phyloP scores from a whole-genome alignment of 2,797 vertebrate species.

The Trematomus bernacchii region DNA sequence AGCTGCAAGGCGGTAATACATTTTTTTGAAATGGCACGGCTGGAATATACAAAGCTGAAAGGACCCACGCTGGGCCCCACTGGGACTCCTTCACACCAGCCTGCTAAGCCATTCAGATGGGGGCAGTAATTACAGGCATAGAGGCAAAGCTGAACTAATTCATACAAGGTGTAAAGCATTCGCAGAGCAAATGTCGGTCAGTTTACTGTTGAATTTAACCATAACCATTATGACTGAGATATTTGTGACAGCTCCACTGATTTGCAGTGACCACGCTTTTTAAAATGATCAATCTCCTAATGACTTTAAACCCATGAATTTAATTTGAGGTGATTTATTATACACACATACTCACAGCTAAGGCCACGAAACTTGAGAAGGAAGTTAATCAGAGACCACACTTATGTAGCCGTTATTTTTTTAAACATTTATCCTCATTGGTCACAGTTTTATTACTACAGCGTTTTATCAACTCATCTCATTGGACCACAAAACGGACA shows the following conservation, averaged over 20 bases:
- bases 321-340: slow-evolving; percentile 53
- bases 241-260: slow-evolving; percentile 50
- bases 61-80: slow-evolving; percentile 83
- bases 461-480: slow-evolving; percentile 4
- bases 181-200: slow-evolving; percentile 66
- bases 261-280: slow-evolving; percentile 44
- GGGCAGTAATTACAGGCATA: slow-evolving; percentile 82
- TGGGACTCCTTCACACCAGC: slow-evolving; percentile 79
- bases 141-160: slow-evolving; percentile 83
- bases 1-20: slow-evolving; percentile 80
- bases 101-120: slow-evolving; percentile 83
- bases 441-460: background rate
- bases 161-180: slow-evolving; percentile 79
- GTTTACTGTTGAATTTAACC: slow-evolving; percentile 63
- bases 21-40: slow-evolving; percentile 81
- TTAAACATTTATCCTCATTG: background rate
- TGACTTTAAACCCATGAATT: slow-evolving; percentile 41
- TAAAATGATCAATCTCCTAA: slow-evolving; percentile 51
- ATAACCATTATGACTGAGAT: slow-evolving; percentile 51
- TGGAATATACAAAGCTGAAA: slow-evolving; percentile 84
- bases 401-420: background rate
- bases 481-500: slow-evolving; percentile 12
- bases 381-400: slow-evolving; percentile 31
- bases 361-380: slow-evolving; percentile 6
- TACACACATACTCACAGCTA: slow-evolving; percentile 30